phyloP scores from a whole-genome alignment of 2,888 invertebrate species.

The Chaetoderma sp. region DNA sequence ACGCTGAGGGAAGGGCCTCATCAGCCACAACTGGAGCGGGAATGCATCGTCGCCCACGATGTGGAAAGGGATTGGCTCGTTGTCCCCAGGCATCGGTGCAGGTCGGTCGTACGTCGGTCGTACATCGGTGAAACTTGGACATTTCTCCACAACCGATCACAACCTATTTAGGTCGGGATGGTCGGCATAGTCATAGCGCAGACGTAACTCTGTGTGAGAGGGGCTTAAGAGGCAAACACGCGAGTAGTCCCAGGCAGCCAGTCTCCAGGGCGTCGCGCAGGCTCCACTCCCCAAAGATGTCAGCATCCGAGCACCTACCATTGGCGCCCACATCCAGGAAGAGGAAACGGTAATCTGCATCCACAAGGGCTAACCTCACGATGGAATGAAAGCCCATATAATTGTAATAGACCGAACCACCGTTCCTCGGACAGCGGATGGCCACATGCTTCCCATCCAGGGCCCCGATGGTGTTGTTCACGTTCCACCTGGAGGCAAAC shows the following conservation, averaged over 20 bases:
- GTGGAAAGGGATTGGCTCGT: constrained; percentile 2
- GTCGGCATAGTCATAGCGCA: no score
- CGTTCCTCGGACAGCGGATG: not conserved
- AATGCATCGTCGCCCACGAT: constrained; percentile 16
- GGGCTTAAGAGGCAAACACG: no score
- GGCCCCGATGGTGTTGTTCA: constrained; percentile 5
- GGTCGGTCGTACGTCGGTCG: no score
- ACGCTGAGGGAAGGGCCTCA: constrained; percentile 18
- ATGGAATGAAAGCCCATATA: constrained; percentile 12
- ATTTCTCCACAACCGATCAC: no score
- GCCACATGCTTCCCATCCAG: constrained; percentile 17
- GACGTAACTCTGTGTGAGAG: no score
- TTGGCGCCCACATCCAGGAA: constrained; percentile 1
- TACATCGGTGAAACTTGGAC: no score
- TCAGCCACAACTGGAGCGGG: constrained; percentile 14
- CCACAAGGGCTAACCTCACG: constrained; percentile 5
- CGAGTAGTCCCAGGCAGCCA: no score
- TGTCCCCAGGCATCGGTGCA: constrained; percentile 15
- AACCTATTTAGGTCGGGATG: no score
- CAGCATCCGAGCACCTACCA: not conserved
- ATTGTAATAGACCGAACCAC: constrained; percentile 6
- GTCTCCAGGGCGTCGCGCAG: constrained; percentile 3
- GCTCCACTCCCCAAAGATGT: not conserved
- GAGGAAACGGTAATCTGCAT: constrained; percentile 2
- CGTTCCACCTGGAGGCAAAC: constrained; percentile 6